A percentile compares a stretch with the other conserved stretches of the same genome.
Conservation (phyloP, 2,888 invertebrate species). For the Caenorhabditis sp. region DNA sequence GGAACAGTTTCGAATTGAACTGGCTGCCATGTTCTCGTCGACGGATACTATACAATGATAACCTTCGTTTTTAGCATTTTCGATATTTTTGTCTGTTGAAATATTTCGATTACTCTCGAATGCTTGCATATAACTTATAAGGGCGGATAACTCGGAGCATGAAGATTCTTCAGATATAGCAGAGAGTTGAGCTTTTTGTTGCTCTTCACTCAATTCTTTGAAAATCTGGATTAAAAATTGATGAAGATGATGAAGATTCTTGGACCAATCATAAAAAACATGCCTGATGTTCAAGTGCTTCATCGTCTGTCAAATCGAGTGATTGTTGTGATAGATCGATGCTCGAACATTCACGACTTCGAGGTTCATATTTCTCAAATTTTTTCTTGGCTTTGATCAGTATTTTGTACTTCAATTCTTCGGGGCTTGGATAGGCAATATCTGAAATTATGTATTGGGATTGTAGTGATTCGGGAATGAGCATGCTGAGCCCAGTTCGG, state of each 20-base stretch:
- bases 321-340: constrained; percentile 24
- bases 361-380: constrained; percentile 30
- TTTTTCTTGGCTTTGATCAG: constrained; percentile 60
- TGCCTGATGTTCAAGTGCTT: constrained; percentile 21
- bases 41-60: constrained; percentile 36
- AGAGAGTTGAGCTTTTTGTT: constrained; percentile 32
- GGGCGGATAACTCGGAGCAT: constrained; percentile 48
- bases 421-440: constrained; percentile 56
- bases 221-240: constrained; percentile 12
- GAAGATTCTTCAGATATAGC: constrained; percentile 43
- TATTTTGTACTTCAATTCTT: constrained; percentile 58
- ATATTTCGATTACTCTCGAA: constrained; percentile 19
- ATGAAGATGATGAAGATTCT: not conserved
- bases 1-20: constrained; percentile 13
- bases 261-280: not conserved
- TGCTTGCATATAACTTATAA: constrained; percentile 67
- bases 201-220: constrained; percentile 40
- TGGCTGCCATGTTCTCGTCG: constrained; percentile 32
- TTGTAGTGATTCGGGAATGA: too few relatives aligned
- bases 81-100: constrained; percentile 19
- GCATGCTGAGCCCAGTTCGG: too few relatives aligned
- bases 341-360: constrained; percentile 23
- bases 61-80: constrained; percentile 15
- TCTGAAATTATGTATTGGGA: constrained; percentile 27
- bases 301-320: constrained; percentile 33